A percentile compares a stretch with the other conserved stretches of the same genome.
These are phyloP conservation scores for Clarias pachynema DNA, from an alignment of 2,797 vertebrate genomes.

Conservation along the genomic window DNA sequence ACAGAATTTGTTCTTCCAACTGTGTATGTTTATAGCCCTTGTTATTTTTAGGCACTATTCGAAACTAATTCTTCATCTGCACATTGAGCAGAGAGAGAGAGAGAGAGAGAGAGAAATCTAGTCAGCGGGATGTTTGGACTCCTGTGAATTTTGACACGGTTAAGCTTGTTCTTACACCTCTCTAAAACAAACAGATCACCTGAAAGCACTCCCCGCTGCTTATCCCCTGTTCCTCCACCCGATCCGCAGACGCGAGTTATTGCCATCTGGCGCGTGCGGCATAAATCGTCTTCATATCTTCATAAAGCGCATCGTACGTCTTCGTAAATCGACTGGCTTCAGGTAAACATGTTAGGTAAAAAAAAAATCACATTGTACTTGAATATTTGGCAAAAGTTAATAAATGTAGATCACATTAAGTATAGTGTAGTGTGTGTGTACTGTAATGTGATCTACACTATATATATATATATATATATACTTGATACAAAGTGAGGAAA, in stretches of 20 bases:
- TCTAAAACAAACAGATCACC: conserved; percentile 75
- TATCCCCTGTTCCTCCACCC: not conserved
- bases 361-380: not conserved
- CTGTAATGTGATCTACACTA: no score
- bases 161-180: conserved; percentile 68
- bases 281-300: conserved; percentile 17
- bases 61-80: not conserved
- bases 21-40: not conserved
- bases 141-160: conserved; percentile 66
- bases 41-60: not conserved
- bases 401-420: not conserved
- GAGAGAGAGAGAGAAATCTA: conserved; percentile 33
- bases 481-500: not conserved
- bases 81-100: conserved; percentile 15
- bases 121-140: conserved; percentile 62
- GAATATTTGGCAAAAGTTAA: not conserved
- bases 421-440: no score
- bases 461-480: not conserved
- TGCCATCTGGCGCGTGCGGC: conserved; percentile 58
- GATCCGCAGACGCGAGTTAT: conserved; percentile 10
- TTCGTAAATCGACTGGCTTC: not conserved
- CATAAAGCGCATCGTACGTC: not conserved
- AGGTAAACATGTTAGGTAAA: not conserved
- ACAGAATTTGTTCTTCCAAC: not conserved
- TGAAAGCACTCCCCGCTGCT: conserved; percentile 56